Evolutionary conservation across 2,888 invertebrate species (phyloP), one percentile per base, ranked within the genome.

Genomic region (Gibbula magus): DNA sequence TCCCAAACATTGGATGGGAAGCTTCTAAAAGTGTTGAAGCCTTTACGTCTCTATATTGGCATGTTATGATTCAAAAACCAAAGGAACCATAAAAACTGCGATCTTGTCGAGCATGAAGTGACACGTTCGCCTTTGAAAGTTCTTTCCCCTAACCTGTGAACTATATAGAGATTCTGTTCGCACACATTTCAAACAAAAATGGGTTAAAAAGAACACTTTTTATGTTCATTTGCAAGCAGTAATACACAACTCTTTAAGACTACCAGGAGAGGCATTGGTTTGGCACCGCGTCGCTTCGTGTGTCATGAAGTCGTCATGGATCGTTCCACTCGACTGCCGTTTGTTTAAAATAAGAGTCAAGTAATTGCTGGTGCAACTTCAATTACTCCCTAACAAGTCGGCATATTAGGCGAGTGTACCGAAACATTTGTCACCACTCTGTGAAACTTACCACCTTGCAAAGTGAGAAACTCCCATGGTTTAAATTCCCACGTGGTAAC

Each of bases 351-450:
- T 61, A 61, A 61, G 61, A 61, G 25, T 29, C 25, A 18, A 25
- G 61, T 61, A 61, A 61, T 61, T 61, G 61, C 61, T 61, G 25
- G 29, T 61, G 29, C 61, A 61, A 61, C 16, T 61, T 61, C 29
- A 61, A 61, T 61, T 61, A 61, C 61, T 61, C n/a, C 61, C 61
- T 61, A 61, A 61, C 61, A 61, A 61, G 61, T 61, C n/a, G 61
- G 29, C 61, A 61, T 61, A 61, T 61, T 61, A 61, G 25, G 25
- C 29, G 61, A 25, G 61, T 61, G 61, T 61, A 61, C 29, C 29
- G 25, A 29, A 25, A 61, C 61, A 61, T 29, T 61, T 61, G 61
- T 61, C 25, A 61, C 29, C 61, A 61, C 25, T 25, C 61, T 61
- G 61, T 61, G 61, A 61, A 61, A 29, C 61, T 29, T 25, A 13